Base-by-base conservation (phyloP, 1,140 invertebrate species). In the Palaemon carinicauda region DNA sequence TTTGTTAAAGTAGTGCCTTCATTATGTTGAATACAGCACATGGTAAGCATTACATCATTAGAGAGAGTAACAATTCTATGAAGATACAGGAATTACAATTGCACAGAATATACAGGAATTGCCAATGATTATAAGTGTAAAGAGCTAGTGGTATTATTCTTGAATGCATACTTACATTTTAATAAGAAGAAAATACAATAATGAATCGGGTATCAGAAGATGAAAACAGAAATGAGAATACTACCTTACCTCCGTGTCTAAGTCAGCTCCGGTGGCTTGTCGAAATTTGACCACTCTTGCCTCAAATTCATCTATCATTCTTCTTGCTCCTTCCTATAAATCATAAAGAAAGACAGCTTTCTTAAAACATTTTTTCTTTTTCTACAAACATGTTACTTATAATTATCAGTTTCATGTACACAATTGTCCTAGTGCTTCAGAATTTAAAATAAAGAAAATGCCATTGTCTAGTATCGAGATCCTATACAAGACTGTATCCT, bases 251-350 rank as follows among this genome's bases (percentile, higher is more conserved):
- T 88, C 82, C 21, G 82, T 82, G n/a, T 88, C 88, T 7, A 88
- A 73, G 21, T 86, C 83, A 52, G 83, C 83, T 51, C 84, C 88
- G 50, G 82, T 85, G 21, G 83, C 77, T 41, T 89, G 88, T 73
- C 88, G 56, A 27, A 89, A 79, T 19, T 80, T 89, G 12, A 89
- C 80, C 53, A 89, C 80, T 54, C 88, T 74, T 24, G 74, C 84
- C 54, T 89, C 88, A 86, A 89, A 89, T 24, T 89, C 77, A 74
- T 86, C 80, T 3, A 86, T 80, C 83, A 86, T 80, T 50, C 54
- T 86, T n/a, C 73, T 27, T 0, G 83, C 83, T 52, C 78, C 77
- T 50, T 80, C 83, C 83, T 86, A 21, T 21, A 73, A 73, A 27
- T 31, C 24, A 56, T 17, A 51, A 33, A 15, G n/a, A n/a, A n/a